A percentile compares a stretch with the other conserved stretches of the same genome.
phyloP scores from a whole-genome alignment of 2,797 vertebrate genomes.

The Onychomys leucogaster region DNA sequence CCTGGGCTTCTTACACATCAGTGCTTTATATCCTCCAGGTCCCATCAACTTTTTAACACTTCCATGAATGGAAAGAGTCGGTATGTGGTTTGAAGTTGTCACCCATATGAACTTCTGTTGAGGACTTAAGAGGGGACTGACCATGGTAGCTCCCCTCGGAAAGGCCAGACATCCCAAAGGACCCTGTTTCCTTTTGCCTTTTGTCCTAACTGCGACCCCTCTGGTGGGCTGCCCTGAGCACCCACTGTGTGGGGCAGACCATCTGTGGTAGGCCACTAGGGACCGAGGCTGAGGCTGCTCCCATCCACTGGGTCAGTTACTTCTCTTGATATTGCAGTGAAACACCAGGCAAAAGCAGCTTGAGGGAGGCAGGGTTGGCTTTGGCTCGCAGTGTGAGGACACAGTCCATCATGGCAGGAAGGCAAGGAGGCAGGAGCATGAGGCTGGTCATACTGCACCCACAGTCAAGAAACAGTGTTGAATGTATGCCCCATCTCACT shows the following conservation, averaged over 20 bases:
- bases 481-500: neutral
- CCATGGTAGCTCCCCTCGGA: rapidly evolving
- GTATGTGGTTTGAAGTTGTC: neutral
- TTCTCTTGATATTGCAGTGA: neutral
- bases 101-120: neutral
- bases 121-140: neutral
- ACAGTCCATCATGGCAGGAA: neutral
- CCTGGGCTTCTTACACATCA: neutral
- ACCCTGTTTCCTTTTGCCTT: neutral
- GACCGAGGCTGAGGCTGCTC: neutral
- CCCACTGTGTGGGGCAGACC: neutral
- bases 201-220: neutral
- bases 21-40: neutral
- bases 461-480: neutral
- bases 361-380: neutral
- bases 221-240: rapidly evolving
- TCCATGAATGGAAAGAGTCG: neutral
- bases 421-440: neutral
- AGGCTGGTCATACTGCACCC: neutral
- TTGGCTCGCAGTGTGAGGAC: neutral
- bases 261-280: neutral
- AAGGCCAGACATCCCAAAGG: neutral
- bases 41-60: neutral
- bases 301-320: neutral
- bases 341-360: neutral